Percentiles rank a stretch among this genome's conserved stretches.
phyloP scores from a whole-genome alignment of 1,140 invertebrate genomes.

The Drosophila lacteicornis region DNA sequence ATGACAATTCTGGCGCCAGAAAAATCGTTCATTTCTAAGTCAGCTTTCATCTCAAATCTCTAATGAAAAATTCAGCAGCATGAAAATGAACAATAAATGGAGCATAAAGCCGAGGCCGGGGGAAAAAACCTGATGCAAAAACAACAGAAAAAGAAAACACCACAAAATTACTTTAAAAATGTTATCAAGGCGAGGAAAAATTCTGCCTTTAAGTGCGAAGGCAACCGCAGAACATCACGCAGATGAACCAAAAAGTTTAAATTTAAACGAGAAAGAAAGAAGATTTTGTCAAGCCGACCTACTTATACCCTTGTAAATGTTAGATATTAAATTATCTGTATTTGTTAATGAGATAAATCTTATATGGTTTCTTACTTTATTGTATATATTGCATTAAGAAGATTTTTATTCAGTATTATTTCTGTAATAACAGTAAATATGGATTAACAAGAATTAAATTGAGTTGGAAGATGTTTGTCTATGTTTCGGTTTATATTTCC shows the following conservation, averaged over 20 bases:
- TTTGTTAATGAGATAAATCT: neutral
- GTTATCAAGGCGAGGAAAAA: constrained; percentile 14
- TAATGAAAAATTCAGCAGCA: constrained; percentile 77
- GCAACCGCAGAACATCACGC: constrained; percentile 72
- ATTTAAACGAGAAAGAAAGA: constrained; percentile 47
- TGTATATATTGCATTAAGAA: no score
- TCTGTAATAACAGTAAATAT: no score
- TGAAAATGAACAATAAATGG: constrained; percentile 68
- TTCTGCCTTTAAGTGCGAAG: constrained; percentile 61
- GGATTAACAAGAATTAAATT: no score
- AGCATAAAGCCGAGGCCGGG: constrained; percentile 31
- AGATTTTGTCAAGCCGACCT: neutral
- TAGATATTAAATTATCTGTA: no score
- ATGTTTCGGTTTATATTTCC: no score
- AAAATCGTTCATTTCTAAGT: constrained; percentile 47
- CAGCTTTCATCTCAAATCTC: constrained; percentile 52
- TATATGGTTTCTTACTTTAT: no score
- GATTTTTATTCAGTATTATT: no score
- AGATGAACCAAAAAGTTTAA: constrained; percentile 76
- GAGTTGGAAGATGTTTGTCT: no score
- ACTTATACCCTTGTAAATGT: neutral
- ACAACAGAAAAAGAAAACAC: constrained; percentile 5
- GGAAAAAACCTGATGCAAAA: constrained; percentile 16
- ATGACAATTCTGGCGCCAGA: constrained; percentile 38
- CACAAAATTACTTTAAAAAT: constrained; percentile 65